A percentile compares a stretch with the other conserved stretches of the same genome.
Evolutionary conservation across 2,888 invertebrate species (phyloP).

Genomic region (Drosophila quinaria): DNA sequence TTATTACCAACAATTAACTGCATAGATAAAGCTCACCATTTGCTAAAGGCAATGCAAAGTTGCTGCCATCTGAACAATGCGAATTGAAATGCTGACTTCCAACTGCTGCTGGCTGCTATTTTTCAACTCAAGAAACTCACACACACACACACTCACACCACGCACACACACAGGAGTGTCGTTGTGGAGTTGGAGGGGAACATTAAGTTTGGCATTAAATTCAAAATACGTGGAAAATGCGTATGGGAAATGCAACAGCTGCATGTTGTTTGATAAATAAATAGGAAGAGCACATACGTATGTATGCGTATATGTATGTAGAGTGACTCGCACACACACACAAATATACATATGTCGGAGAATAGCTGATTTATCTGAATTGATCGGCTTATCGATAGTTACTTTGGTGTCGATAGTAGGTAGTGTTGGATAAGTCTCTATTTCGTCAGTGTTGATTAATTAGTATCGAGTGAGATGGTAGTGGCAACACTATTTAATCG

Average conservation of each 20-base stretch:
- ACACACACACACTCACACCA: constrained; percentile 10
- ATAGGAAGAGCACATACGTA: constrained; percentile 45
- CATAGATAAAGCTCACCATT: constrained; percentile 45
- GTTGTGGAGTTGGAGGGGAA: constrained; percentile 4
- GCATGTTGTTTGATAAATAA: constrained; percentile 75
- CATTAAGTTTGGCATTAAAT: constrained; percentile 63
- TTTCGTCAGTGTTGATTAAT: too few species aligned
- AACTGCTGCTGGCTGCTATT: constrained; percentile 36
- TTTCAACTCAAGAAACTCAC: constrained; percentile 48
- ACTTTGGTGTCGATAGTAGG: too few species aligned
- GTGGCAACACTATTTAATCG: too few species aligned
- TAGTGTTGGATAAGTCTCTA: too few species aligned
- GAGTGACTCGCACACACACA: constrained; percentile 9
- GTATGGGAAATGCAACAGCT: constrained; percentile 77
- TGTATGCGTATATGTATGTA: not conserved
- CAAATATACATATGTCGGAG: constrained; percentile 8
- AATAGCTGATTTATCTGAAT: too few species aligned
- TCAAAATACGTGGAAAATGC: constrained; percentile 67
- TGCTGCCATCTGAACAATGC: constrained; percentile 57
- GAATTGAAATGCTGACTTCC: constrained; percentile 37
- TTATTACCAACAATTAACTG: constrained; percentile 36
- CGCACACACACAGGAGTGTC: not conserved
- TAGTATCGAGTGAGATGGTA: too few species aligned
- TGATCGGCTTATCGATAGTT: too few species aligned
- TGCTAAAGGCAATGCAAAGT: constrained; percentile 21